A percentile compares a stretch with the other conserved stretches of the same genome.
Evolutionary conservation across 2,113 vertebrate species (phyloP).

Genomic region (Macquaria ambigua): DNA sequence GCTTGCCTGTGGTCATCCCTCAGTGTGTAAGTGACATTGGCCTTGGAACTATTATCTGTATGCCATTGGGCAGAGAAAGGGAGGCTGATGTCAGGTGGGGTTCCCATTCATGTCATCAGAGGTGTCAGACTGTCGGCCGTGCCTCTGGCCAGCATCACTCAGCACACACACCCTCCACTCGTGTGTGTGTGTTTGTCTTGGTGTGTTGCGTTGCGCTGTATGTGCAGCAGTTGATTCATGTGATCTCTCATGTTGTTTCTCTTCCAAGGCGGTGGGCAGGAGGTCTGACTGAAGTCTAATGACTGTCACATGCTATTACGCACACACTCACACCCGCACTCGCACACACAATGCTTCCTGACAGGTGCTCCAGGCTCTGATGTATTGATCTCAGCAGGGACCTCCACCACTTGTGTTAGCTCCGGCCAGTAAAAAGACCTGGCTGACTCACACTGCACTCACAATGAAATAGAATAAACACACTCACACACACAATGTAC

Average conservation of each 20-base stretch:
- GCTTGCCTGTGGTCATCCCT: slow-evolving; percentile 39
- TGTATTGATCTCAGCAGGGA: slow-evolving; percentile 72
- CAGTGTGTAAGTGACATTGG: slow-evolving; percentile 63
- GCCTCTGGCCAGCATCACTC: slow-evolving; percentile 70
- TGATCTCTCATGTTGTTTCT: slow-evolving; percentile 56
- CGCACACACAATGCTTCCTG: slow-evolving; percentile 29
- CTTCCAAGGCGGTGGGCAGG: slow-evolving; percentile 45
- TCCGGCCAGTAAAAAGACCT: slow-evolving; percentile 29
- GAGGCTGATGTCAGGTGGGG: slow-evolving; percentile 70
- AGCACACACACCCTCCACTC: slow-evolving; percentile 13
- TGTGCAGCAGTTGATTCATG: slow-evolving; percentile 56
- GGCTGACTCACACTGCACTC: slow-evolving; percentile 13
- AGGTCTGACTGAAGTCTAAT: slow-evolving; percentile 64
- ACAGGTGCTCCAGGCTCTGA: slow-evolving; percentile 64
- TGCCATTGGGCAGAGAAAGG: slow-evolving; percentile 50
- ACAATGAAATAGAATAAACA: slow-evolving; percentile 17
- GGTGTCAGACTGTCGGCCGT: slow-evolving; percentile 67
- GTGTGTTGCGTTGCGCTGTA: slow-evolving; percentile 14
- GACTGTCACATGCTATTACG: slow-evolving; percentile 66
- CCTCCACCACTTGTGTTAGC: slow-evolving; percentile 51
- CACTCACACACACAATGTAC: neutral
- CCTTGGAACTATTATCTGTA: slow-evolving; percentile 59
- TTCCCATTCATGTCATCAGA: slow-evolving; percentile 69
- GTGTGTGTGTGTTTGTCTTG: neutral
- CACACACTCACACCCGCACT: slow-evolving; percentile 17